These are phyloP conservation scores for Ctenoplectra terminalis DNA, from an alignment of 1,140 invertebrate species.

Conservation along the genomic window DNA sequence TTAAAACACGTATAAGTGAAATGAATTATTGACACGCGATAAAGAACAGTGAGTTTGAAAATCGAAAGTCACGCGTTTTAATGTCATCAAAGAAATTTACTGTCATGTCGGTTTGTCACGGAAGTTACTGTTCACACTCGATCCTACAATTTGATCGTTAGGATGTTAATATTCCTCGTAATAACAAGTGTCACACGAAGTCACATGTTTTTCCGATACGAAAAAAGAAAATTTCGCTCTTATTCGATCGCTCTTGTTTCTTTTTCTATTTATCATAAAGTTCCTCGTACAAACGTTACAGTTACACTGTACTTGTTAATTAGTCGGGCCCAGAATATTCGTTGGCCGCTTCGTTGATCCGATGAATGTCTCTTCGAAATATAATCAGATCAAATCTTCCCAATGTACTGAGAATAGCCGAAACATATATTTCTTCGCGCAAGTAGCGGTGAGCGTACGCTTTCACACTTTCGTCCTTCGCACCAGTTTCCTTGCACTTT, in stretches of 20 bases:
- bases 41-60: slow-evolving; percentile 1
- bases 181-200: slow-evolving; percentile 44
- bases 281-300: neutral
- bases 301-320: neutral
- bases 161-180: slow-evolving; percentile 9
- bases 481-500: slow-evolving; percentile 38
- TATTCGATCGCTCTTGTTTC: slow-evolving; percentile 9
- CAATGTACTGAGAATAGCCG: neutral
- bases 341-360: neutral
- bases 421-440: slow-evolving; percentile 35
- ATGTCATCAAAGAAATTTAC: slow-evolving; percentile 2
- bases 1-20: neutral
- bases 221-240: slow-evolving; percentile 35
- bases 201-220: slow-evolving; percentile 47
- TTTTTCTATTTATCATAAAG: slow-evolving; percentile 29
- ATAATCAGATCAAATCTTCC: neutral
- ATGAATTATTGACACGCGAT: slow-evolving; percentile 11
- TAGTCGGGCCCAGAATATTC: slow-evolving; percentile 26
- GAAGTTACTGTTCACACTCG: slow-evolving; percentile 20
- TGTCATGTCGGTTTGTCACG: slow-evolving; percentile 7
- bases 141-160: slow-evolving; percentile 31
- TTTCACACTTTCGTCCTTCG: slow-evolving; percentile 56
- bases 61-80: slow-evolving; percentile 1
- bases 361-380: neutral
- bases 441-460: slow-evolving; percentile 48